These are phyloP conservation scores for Druon quercuslanigerum DNA, from an alignment of 1,140 invertebrate genomes.

Conservation along the genomic window DNA sequence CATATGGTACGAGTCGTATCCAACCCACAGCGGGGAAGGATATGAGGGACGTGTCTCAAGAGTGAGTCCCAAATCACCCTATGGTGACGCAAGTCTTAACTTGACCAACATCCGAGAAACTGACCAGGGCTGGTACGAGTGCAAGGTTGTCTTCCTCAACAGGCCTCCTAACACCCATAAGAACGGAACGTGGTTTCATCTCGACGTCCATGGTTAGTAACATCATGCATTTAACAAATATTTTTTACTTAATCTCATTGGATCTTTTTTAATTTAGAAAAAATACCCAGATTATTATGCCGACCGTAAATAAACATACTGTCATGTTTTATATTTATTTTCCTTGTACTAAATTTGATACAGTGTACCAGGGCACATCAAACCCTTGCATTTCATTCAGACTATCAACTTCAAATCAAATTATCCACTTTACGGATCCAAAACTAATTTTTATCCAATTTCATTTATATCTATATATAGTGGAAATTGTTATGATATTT, in stretches of 20 bases:
- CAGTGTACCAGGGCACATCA: no score
- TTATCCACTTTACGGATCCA: no score
- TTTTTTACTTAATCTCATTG: conserved; percentile 13
- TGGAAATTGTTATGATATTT: no score
- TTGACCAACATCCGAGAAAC: conserved; percentile 93
- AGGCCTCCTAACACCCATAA: conserved; percentile 91
- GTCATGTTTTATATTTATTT: no score
- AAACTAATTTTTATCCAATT: no score
- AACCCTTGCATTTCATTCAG: no score
- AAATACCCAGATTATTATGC: no score
- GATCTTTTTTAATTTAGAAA: no score
- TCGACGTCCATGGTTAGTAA: conserved; percentile 90
- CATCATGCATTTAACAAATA: background rate
- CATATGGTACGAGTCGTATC: conserved; percentile 98
- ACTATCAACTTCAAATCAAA: no score
- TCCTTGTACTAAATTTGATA: no score
- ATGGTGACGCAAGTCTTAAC: conserved; percentile 93
- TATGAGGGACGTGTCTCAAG: conserved; percentile 93
- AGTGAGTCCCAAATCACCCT: conserved; percentile 89
- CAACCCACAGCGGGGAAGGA: conserved; percentile 93
- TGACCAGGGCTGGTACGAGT: conserved; percentile 96
- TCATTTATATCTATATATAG: no score
- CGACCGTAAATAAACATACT: no score
- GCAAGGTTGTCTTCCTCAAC: conserved; percentile 96
- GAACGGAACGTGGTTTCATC: conserved; percentile 97